Base-by-base conservation (phyloP, 1,140 invertebrate species). In the Drosophila pseudoananassae region DNA sequence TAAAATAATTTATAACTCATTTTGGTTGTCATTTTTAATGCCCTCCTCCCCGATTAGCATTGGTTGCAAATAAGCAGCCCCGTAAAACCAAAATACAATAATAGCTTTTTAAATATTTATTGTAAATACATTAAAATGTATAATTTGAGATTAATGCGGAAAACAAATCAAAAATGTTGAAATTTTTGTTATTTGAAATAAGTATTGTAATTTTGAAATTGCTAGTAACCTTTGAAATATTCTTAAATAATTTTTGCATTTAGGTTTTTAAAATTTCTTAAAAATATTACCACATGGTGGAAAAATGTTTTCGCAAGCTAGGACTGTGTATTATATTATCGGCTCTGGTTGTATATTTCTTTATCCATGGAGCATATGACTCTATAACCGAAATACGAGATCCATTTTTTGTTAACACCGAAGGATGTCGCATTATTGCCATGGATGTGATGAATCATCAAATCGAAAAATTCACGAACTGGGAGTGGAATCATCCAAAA, bases 331-430 rank as follows among this genome's bases (percentile, higher is more conserved):
- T 38, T 5, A 72, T 74, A 20, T 15, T 74, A 4, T 45, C 14
- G 4, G 53, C 51, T 12, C 17, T 72, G 20, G 2, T 12, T 6
- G n/a, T 43, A 2, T 74, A 74, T 9, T 12, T 31, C 0, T 33
- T 33, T 7, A 36, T 74, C 0, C 56, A 20, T 15, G 68, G 50
- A 20, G 25, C 50, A 7, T 15, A 53, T 25, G n/a, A 60, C 3
- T 8, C 29, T 0, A 38, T 20, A 6, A 49, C n/a, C 0, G 40
- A 56, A 17, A 40, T 74, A n/a, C 40, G 27, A 0, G 59, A 76
- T 8, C 31, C 71, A 0, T 75, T 57, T 36, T 75, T 76, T 20
- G 63, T 76, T 9, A 75, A 76, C 52, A 51, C 33, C 7, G 17
- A 25, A 0, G 74, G 74, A 8, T 76, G 74, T 29, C 33, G 51